Evolutionary conservation across 2,797 vertebrate genomes (phyloP), one percentile per base, ranked within the genome.

Genomic region (Anolis apletophallus): DNA sequence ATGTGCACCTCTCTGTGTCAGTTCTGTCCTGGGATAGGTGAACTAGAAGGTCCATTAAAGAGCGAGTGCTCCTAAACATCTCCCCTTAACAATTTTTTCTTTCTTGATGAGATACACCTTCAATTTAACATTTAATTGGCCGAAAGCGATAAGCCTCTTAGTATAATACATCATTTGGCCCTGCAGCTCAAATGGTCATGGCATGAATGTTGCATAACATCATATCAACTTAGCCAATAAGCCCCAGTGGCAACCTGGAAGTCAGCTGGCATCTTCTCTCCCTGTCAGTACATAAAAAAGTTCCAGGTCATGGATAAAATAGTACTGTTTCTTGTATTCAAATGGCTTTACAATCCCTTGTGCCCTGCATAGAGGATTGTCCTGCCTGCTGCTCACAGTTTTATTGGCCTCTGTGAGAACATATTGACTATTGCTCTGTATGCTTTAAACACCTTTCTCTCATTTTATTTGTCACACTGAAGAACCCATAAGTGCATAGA

Each of bases 401-500:
- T 86, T 76, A 54, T 36, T 72, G 32, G 55, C 32, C 52, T 81
- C 40, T 80, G 14, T 23, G 34, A 34, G 32, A 17, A n/a, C 46
- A 55, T 17, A 32, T 61, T 80, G 67, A 52, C 57, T 9, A 14
- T 12, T 54, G 11, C 40, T 83, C 59, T 46, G 6, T 86, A 36
- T 82, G 68, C 32, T 80, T 59, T 59, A 76, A 64, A 69, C 81
- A 86, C 16, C n/a, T 68, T 88, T 80, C 14, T 59, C 32, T 34
- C 29, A 50, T 36, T 87, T 87, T 87, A 77, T 46, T 72, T 83
- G 57, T 14, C 57, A 74, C 23, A 73, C 74, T 16, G 52, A 34
- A 86, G 64, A 84, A 52, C 10, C 61, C 86, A 52, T 59, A 80
- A 61, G 77, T 75, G 11, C 29, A 78, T 26, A 26, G n/a, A 86